phyloP scores from a whole-genome alignment of 2,888 invertebrate genomes.

The Drosophila conformis region DNA sequence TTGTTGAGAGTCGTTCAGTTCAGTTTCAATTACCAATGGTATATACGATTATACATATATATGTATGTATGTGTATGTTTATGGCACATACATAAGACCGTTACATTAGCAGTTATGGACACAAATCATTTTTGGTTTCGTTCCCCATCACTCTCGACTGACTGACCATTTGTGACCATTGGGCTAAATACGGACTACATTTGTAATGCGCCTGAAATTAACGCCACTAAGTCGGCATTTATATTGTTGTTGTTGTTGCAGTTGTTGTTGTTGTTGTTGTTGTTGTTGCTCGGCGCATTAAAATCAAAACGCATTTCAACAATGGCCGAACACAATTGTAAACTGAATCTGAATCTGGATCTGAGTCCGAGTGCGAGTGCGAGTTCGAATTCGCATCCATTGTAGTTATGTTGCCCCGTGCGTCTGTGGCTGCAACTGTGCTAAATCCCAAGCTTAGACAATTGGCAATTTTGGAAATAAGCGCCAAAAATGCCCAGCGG shows the following conservation, averaged over 20 bases:
- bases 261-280: background rate
- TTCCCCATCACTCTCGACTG: conserved; percentile 4
- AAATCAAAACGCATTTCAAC: conserved; percentile 64
- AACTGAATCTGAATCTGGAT: conserved; percentile 47
- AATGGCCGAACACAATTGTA: conserved; percentile 48
- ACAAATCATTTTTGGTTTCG: conserved; percentile 34
- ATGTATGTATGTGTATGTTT: no score
- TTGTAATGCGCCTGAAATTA: conserved; percentile 68
- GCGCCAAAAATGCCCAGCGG: conserved; percentile 60
- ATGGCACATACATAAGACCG: background rate
- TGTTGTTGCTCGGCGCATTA: conserved; percentile 12
- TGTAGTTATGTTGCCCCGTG: conserved; percentile 20
- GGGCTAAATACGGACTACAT: conserved; percentile 37
- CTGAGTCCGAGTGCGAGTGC: conserved; percentile 22
- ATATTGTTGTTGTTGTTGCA: conserved; percentile 7
- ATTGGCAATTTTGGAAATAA: conserved; percentile 65
- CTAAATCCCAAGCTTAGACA: conserved; percentile 75
- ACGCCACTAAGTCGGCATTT: conserved; percentile 60
- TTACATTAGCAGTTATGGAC: conserved; percentile 10
- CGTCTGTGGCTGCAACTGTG: conserved; percentile 18
- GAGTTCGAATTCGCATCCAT: conserved; percentile 27
- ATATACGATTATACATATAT: background rate
- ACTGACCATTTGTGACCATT: conserved; percentile 20
- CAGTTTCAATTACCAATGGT: background rate
- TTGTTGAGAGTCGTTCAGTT: no score